Evolutionary conservation across 2,113 vertebrate species (phyloP), one percentile per base, ranked within the genome.

Genomic region (Chaetodon trifascialis): DNA sequence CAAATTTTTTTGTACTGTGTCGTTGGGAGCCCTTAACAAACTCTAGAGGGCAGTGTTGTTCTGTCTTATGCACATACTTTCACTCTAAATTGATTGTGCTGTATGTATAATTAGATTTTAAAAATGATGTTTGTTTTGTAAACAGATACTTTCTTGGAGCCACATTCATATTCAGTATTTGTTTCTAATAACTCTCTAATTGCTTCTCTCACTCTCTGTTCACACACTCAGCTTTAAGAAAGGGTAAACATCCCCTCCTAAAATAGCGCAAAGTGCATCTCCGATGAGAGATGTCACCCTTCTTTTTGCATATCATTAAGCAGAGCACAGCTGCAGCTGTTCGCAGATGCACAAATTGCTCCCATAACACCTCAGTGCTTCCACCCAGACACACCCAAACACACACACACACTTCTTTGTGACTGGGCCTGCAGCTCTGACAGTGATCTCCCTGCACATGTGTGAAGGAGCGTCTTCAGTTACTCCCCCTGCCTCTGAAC

Each of bases 401-500:
- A 84, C 62, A 76, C 77, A 76, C 77, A 81, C 60, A 82, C 47
- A 62, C 40, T 44, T 72, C 76, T 88, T 84, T 87, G 77, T 89
- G 84, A 64, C 79, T 69, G 46, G 89, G 80, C 87, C 60, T 72
- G 83, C 60, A 90, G 84, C 83, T 40, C 34, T 97, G 97, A 97
- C 96, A 96, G 95, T 97, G 97, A 97, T 96, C 94, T 91, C 93
- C 91, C 85, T 0, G 88, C 89, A 91, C 96, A 96, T 94, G 96
- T 94, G 95, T 89, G 92, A 92, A 92, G 91, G 69, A 90, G 11
- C 89, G 38, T 95, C 95, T 96, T 96, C 91, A 76, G 95, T 97
- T 96, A 95, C 96, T 88, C 79, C 23, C 84, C 79, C 75, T 89
- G 90, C 90, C 72, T 94, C 76, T 87, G 79, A 86, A 87, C 77